phyloP scores from a whole-genome alignment of 1,140 invertebrate species.

The Leptinotarsa defecta region DNA sequence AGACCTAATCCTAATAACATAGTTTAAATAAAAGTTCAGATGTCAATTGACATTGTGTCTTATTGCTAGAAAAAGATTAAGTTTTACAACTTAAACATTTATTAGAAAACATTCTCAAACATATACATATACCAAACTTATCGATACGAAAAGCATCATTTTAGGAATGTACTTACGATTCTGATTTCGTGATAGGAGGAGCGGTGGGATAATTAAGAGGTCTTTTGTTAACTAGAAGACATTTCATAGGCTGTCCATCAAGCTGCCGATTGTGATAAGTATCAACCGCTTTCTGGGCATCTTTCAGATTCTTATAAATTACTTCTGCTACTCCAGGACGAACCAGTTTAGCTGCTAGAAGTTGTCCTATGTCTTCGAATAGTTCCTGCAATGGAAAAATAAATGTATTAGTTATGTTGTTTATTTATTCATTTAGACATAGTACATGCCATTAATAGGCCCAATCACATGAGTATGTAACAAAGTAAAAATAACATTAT shows the following conservation, averaged over 20 bases:
- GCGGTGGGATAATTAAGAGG: conserved; percentile 65
- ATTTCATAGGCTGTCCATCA: conserved; percentile 84
- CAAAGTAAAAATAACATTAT: too few relatives aligned
- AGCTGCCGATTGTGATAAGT: conserved; percentile 90
- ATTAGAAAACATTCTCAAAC: too few relatives aligned
- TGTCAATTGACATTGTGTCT: too few relatives aligned
- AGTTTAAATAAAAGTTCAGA: too few relatives aligned
- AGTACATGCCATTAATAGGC: too few relatives aligned
- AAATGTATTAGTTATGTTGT: background rate
- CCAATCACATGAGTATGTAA: too few relatives aligned
- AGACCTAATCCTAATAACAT: too few relatives aligned
- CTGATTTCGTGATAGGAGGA: conserved; percentile 54
- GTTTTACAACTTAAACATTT: too few relatives aligned
- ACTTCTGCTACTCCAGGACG: conserved; percentile 87
- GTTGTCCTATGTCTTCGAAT: conserved; percentile 88
- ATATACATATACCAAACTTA: too few relatives aligned
- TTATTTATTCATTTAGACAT: too few relatives aligned
- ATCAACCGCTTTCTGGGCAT: conserved; percentile 86
- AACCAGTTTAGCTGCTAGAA: conserved; percentile 82
- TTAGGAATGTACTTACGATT: conserved; percentile 34
- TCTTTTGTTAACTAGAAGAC: conserved; percentile 73
- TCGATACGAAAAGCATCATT: too few relatives aligned
- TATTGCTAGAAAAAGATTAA: too few relatives aligned
- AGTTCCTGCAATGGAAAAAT: conserved; percentile 68
- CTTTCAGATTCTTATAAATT: conserved; percentile 81